These are phyloP conservation scores for Leptodactylus fuscus DNA, from an alignment of 2,113 vertebrate genomes.

Conservation along the genomic window DNA sequence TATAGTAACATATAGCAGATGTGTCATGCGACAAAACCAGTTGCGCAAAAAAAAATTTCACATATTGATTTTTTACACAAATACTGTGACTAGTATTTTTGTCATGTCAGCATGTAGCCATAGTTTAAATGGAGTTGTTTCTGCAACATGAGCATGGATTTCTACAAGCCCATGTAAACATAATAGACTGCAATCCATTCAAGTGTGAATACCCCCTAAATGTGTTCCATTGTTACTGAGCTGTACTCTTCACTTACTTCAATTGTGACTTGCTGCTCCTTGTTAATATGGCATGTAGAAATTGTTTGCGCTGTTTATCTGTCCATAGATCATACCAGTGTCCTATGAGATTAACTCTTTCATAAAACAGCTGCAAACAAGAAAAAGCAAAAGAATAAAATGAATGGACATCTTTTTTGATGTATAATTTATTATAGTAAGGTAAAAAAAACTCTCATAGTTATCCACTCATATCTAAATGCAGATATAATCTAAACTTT, in stretches of 20 bases:
- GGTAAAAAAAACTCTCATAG: neutral
- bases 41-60: too few species aligned
- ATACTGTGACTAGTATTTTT: too few species aligned
- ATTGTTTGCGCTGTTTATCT: slow-evolving; percentile 81
- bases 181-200: too few species aligned
- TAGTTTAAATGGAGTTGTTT: too few species aligned
- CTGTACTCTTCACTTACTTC: slow-evolving; percentile 70
- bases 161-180: too few species aligned
- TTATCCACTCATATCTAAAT: neutral
- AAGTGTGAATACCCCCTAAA: too few species aligned
- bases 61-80: too few species aligned
- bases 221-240: too few species aligned
- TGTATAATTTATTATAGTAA: neutral
- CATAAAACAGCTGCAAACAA: slow-evolving; percentile 85
- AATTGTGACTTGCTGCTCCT: slow-evolving; percentile 80
- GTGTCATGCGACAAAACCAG: too few species aligned
- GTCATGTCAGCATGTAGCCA: too few species aligned
- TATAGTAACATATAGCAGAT: too few species aligned
- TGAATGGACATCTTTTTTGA: neutral
- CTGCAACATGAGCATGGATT: too few species aligned
- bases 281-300: slow-evolving; percentile 75
- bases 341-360: slow-evolving; percentile 80
- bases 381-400: neutral
- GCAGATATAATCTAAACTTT: neutral
- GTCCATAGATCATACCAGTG: slow-evolving; percentile 92